Evolutionary conservation across 2,888 invertebrate species (phyloP), one percentile per base, ranked within the genome.

Genomic region (Pandemis cinnamomeana): DNA sequence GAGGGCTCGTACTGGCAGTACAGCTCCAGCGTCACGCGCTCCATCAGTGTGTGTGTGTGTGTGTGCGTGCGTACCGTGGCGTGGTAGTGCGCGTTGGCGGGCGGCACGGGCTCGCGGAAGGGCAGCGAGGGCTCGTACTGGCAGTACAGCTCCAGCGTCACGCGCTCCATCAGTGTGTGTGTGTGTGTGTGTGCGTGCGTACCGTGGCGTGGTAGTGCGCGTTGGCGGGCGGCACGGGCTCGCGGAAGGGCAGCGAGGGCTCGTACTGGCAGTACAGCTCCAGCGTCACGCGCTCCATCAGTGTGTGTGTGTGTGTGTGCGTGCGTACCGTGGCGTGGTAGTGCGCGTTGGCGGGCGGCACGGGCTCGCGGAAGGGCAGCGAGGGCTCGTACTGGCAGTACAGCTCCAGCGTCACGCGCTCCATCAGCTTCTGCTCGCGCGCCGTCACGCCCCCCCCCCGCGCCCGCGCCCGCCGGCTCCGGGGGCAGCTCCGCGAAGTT

Each of bases 191-290:
- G 20, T 20, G 20, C 1, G 20, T 20, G 20, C 1, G 20, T 20
- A 90, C 91, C 89, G 89, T 87, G 80, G 85, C 62, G 85, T 91
- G 87, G 82, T 91, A 91, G 84, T 88, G 86, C 75, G 80, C 67
- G 87, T 90, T 89, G 84, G 97, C 96, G 67, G 95, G 92, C 78
- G 97, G 96, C 79, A 98, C 97, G 71, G 97, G 95, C 91, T 98
- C 98, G 84, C 98, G 96, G 92, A 99, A 98, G 77, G 97, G 96
- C 83, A 97, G 95, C 92, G 98, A 98, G 81, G 96, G 96, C 88
- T 98, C 98, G 87, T 97, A 97, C 91, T 98, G 98, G 89, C 98
- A 98, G 91, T 98, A 98, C 81, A 99, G 95, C 92, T 98, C 98
- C 81, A 99, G 95, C 77, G 98, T 96, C 78, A 99, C 95, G 79